These are phyloP conservation scores for Psophia crepitans DNA, from an alignment of 2,113 vertebrate genomes.

Conservation along the genomic window DNA sequence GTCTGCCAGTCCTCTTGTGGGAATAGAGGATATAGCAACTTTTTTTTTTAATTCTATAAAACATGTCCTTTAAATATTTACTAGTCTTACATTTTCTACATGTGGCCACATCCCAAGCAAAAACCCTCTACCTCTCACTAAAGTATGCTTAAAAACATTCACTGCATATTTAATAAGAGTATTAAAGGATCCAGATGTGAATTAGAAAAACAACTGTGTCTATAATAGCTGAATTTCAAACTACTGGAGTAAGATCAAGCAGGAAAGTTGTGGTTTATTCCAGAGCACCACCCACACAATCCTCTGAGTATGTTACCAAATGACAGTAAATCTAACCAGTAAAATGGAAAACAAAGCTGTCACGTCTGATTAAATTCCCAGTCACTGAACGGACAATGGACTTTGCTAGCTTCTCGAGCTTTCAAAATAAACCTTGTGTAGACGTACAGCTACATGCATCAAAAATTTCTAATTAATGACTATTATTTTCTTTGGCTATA, in stretches of 20 bases:
- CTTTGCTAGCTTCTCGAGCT: neutral
- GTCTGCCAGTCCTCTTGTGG: neutral
- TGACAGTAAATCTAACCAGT: neutral
- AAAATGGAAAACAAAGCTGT: constrained; percentile 25
- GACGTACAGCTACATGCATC: neutral
- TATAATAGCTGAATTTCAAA: constrained; percentile 33
- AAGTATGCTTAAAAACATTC: neutral
- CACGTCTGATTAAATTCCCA: neutral
- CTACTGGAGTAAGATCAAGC: constrained; percentile 44
- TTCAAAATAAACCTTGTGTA: neutral
- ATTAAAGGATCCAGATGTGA: constrained; percentile 61
- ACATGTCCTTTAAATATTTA: constrained; percentile 45
- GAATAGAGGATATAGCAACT: neutral
- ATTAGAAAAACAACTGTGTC: constrained; percentile 42
- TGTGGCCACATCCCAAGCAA: neutral
- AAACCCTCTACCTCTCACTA: constrained; percentile 10
- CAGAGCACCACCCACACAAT: constrained; percentile 46
- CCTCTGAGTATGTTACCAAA: constrained; percentile 8
- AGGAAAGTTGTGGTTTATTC: constrained; percentile 36
- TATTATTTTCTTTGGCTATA: neutral
- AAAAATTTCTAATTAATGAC: neutral
- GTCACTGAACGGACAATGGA: neutral
- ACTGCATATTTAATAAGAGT: constrained; percentile 2
- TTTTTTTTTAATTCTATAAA: constrained; percentile 41
- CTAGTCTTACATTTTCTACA: constrained; percentile 33